phyloP scores from a whole-genome alignment of 1,140 invertebrate species.

The Sinella curviseta region DNA sequence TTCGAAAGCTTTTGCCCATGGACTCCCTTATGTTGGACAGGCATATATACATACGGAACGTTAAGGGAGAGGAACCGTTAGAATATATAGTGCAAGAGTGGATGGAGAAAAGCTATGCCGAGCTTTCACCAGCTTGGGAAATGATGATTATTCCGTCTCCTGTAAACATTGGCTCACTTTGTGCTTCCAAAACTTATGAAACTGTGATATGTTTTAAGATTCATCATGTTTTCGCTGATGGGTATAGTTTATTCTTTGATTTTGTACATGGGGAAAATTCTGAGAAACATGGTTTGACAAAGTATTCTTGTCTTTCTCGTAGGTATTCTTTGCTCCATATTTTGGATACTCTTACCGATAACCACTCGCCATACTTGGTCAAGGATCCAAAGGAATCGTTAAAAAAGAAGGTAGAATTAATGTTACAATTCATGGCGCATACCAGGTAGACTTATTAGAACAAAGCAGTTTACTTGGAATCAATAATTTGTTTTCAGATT shows the following conservation, averaged over 20 bases:
- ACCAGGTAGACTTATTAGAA: too few species aligned
- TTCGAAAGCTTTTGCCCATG: slow-evolving; percentile 28
- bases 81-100: slow-evolving; percentile 33
- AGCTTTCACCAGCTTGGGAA: slow-evolving; percentile 35
- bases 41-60: slow-evolving; percentile 17
- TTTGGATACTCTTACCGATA: slow-evolving; percentile 27
- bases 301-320: neutral
- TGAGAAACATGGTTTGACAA: neutral
- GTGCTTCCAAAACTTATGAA: neutral
- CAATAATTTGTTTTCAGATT: slow-evolving; percentile 7
- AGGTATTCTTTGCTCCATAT: slow-evolving; percentile 34
- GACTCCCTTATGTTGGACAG: slow-evolving; percentile 28
- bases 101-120: slow-evolving; percentile 26
- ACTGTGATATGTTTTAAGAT: slow-evolving; percentile 30
- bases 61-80: slow-evolving; percentile 16
- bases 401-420: slow-evolving; percentile 10
- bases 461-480: too few species aligned
- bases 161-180: neutral
- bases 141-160: slow-evolving; percentile 24
- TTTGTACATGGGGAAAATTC: too few species aligned
- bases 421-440: neutral
- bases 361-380: slow-evolving; percentile 32
- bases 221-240: slow-evolving; percentile 37
- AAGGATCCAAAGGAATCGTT: slow-evolving; percentile 31
- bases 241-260: neutral